Percentiles rank a stretch among this genome's conserved stretches.
Evolutionary conservation across 35 echinoderm and acorn worm species (phyloP).

Genomic region (Apostichopus japonicus): DNA sequence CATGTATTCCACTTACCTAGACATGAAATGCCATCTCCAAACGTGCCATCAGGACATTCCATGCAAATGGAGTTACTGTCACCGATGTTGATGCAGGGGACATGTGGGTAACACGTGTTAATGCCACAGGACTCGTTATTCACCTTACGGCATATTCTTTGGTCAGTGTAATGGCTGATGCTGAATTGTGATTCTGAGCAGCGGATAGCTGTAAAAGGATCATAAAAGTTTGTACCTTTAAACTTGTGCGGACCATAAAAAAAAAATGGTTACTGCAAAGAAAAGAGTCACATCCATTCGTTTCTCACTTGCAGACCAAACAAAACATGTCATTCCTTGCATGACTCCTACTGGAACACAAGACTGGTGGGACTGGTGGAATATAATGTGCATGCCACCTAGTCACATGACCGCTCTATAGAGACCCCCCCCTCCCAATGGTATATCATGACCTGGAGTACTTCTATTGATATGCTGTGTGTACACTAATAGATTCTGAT

Average conservation of each 20-base stretch:
- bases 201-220: slow-evolving; percentile 61
- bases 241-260: too few relatives aligned
- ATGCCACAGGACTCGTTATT: slow-evolving; percentile 48
- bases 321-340: too few relatives aligned
- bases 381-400: too few relatives aligned
- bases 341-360: too few relatives aligned
- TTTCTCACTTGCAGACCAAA: too few relatives aligned
- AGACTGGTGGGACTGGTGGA: too few relatives aligned
- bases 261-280: background rate
- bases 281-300: background rate
- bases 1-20: slow-evolving; percentile 62
- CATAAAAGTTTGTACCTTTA: too few relatives aligned
- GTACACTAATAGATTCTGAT: too few relatives aligned
- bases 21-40: slow-evolving; percentile 79
- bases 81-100: slow-evolving; percentile 65
- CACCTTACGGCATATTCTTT: slow-evolving; percentile 76
- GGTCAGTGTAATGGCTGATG: slow-evolving; percentile 16
- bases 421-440: too few relatives aligned
- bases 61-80: slow-evolving; percentile 69
- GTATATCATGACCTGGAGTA: too few relatives aligned
- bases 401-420: too few relatives aligned
- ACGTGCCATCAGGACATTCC: slow-evolving; percentile 75
- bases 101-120: slow-evolving; percentile 51
- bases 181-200: slow-evolving; percentile 61
- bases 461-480: too few relatives aligned